Evolutionary conservation across 2,113 vertebrate species (phyloP).

Genomic region (Cricetomys ansorgei): DNA sequence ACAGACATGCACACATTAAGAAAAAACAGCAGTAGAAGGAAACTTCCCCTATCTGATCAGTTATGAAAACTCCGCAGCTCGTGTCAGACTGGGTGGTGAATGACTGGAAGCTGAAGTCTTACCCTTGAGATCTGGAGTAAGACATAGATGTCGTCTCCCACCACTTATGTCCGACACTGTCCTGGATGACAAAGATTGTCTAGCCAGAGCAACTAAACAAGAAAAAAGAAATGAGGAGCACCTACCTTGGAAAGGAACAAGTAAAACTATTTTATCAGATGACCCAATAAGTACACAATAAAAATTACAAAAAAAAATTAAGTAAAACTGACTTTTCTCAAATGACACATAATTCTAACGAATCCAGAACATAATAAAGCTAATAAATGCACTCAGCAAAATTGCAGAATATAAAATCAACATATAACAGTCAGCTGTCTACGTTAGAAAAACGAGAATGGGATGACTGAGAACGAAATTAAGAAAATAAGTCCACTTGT

Average conservation of each 20-base stretch:
- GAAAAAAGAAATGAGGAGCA: neutral
- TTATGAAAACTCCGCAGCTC: neutral
- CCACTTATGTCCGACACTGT: neutral
- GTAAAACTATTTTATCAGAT: too few species aligned
- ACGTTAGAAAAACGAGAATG: neutral
- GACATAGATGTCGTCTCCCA: neutral
- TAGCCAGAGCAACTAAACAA: neutral
- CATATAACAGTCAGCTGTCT: neutral
- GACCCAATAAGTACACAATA: too few species aligned
- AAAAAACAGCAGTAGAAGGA: neutral
- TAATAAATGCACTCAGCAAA: neutral
- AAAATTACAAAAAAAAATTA: too few species aligned
- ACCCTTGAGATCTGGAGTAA: neutral
- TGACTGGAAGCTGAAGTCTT: neutral
- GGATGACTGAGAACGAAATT: neutral
- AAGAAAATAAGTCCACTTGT: neutral
- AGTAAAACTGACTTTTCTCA: neutral
- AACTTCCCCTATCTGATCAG: neutral
- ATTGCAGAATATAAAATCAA: too few species aligned
- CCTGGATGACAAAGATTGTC: neutral
- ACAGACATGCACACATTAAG: neutral
- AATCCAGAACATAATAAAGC: constrained; percentile 1
- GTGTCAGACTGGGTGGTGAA: neutral
- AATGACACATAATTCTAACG: neutral
- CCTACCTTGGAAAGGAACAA: neutral